Percentiles rank a stretch among this genome's conserved stretches.
phyloP scores from a whole-genome alignment of 2,888 invertebrate species.

The Temnothorax rugatulus region DNA sequence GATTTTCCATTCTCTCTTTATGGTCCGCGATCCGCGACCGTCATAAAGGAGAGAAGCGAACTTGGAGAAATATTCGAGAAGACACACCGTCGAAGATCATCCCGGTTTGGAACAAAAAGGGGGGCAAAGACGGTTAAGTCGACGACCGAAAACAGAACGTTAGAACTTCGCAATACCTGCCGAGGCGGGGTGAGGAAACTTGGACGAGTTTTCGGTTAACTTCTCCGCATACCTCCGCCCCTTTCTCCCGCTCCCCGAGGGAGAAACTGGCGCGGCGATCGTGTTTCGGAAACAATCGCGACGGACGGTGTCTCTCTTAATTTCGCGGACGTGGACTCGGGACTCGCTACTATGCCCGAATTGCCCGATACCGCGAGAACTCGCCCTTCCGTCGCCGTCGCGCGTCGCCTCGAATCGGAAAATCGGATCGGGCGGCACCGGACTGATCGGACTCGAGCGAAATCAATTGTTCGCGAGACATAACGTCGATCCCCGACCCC shows the following conservation, averaged over 20 bases:
- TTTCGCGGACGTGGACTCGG: neutral
- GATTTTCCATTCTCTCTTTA: conserved; percentile 17
- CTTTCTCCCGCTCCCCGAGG: neutral
- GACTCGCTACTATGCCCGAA: no score
- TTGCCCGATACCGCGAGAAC: neutral
- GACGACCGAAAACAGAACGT: conserved; percentile 60
- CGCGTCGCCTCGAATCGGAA: neutral
- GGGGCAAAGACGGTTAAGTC: conserved; percentile 51
- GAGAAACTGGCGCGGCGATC: conserved; percentile 38
- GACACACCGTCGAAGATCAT: conserved; percentile 68
- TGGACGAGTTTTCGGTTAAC: conserved; percentile 48
- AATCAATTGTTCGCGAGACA: conserved; percentile 31
- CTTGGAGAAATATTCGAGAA: conserved; percentile 58
- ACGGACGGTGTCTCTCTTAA: conserved; percentile 29
- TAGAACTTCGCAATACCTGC: conserved; percentile 53
- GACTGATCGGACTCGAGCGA: neutral
- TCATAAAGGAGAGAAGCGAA: neutral
- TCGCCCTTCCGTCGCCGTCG: neutral
- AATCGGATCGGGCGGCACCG: neutral
- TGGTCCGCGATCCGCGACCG: neutral
- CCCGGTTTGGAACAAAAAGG: conserved; percentile 32
- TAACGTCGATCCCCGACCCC: conserved; percentile 13
- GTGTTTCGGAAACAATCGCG: conserved; percentile 50
- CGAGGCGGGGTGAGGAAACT: conserved; percentile 51
- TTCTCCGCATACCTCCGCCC: conserved; percentile 38